These are phyloP conservation scores for Alviniconcha marisindica DNA, from an alignment of 1,140 invertebrate species.

Conservation along the genomic window DNA sequence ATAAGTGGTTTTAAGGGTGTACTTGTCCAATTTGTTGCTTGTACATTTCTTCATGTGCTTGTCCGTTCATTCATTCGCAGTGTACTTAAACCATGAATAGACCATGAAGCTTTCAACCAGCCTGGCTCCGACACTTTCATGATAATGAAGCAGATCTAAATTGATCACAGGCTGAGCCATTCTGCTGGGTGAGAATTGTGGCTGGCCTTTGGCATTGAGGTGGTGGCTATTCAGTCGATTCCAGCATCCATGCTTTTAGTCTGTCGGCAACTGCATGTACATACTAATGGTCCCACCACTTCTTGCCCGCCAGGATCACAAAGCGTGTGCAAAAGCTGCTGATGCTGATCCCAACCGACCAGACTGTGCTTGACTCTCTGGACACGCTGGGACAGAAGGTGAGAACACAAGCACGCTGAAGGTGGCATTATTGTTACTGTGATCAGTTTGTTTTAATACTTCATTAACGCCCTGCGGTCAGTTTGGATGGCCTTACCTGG, in stretches of 20 bases:
- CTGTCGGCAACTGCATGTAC: too few relatives aligned
- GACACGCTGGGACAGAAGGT: conserved; percentile 75
- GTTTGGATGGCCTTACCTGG: background rate
- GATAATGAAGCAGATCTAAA: too few relatives aligned
- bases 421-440: background rate
- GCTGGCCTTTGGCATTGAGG: too few relatives aligned
- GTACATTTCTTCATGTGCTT: background rate
- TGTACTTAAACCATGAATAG: too few relatives aligned
- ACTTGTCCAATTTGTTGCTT: conserved; percentile 53
- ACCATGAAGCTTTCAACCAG: too few relatives aligned
- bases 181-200: too few relatives aligned
- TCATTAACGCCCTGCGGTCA: background rate
- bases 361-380: conserved; percentile 75
- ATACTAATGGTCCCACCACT: too few relatives aligned
- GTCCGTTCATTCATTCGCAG: background rate
- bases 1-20: conserved; percentile 55
- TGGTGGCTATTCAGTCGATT: too few relatives aligned
- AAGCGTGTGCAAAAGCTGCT: conserved; percentile 76
- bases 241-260: too few relatives aligned
- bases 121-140: too few relatives aligned
- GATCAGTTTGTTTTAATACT: background rate
- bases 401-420: conserved; percentile 30
- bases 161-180: too few relatives aligned
- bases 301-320: conserved; percentile 77
- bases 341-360: conserved; percentile 79